A percentile compares a stretch with the other conserved stretches of the same genome.
phyloP scores from a whole-genome alignment of 2,113 vertebrate genomes.

The Seriola quinqueradiata region DNA sequence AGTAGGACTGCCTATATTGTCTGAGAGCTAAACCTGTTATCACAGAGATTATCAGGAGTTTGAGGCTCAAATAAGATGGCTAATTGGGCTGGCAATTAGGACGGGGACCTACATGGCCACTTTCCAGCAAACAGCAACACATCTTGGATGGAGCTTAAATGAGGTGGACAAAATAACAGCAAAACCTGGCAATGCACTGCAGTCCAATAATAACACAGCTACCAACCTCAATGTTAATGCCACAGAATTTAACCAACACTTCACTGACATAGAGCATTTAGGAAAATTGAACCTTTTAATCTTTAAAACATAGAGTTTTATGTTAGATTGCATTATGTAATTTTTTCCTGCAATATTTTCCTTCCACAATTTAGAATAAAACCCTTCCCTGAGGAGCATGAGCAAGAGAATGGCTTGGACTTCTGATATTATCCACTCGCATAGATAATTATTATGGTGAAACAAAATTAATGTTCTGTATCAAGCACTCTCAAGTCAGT shows the following conservation, averaged over 20 bases:
- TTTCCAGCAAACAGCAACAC: conserved; percentile 16
- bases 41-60: conserved; percentile 70
- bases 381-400: not conserved
- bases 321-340: not conserved
- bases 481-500: not conserved
- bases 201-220: not conserved
- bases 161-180: not conserved
- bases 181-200: not conserved
- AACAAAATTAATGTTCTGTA: not conserved
- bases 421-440: not conserved
- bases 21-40: conserved; percentile 74
- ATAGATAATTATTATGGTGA: not conserved
- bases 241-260: not conserved
- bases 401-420: not conserved
- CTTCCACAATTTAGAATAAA: not conserved
- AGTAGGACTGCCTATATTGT: conserved; percentile 46
- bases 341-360: conserved; percentile 24
- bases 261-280: not conserved
- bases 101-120: conserved; percentile 31
- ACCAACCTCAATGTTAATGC: not conserved
- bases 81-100: conserved; percentile 55
- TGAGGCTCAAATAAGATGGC: conserved; percentile 50
- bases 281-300: not conserved
- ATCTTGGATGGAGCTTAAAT: not conserved
- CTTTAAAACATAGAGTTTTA: not conserved